Base-by-base conservation (phyloP, 1,140 invertebrate species). In the Drosophila trapezifrons region DNA sequence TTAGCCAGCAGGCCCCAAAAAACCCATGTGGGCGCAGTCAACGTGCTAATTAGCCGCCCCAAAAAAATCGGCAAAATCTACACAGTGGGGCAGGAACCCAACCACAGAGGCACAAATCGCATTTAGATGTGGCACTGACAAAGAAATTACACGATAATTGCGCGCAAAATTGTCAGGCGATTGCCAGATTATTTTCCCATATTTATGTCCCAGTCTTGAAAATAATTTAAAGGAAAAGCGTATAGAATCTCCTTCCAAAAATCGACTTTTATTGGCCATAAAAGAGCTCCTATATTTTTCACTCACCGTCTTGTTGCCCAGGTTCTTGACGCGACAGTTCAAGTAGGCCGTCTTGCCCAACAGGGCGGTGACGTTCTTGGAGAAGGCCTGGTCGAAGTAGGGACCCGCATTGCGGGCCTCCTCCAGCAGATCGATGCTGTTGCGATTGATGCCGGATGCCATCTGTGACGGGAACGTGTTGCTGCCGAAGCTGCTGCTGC, bases 291-390 rank as follows among this genome's bases (percentile, higher is more conserved):
- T 9, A 10, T 10, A 37, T n/a, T n/a, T 27, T 10, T 47, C 4
- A 94, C 95, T 95, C 92, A 97, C 96, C 92, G 97, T 97, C 93
- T 96, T 96, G 92, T 97, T 97, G 59, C 96, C 96, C 70, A 97
- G 93, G 92, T 97, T 97, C 93, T 97, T 96, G 40, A 97, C 96
- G 65, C 95, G 94, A 90, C 97, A 97, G 83, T 95, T 97, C 75
- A 97, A 94, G 80, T 96, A 97, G 17, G 96, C 96, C 20, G 96
- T 97, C 89, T 97, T 96, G 58, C 96, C 96, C 37, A 97, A 93
- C 20, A 97, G 93, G 0, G 96, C 96, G 13, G 96, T 97, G 56
- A 97, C 95, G 67, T 92, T 92, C 73, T 92, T 92, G 35, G 91
- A 92, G 29, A 90, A 83, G 27, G 70, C 79, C 75, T 89, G 92